phyloP scores from a whole-genome alignment of 2,113 vertebrate genomes.

The Scartelaos histophorus region DNA sequence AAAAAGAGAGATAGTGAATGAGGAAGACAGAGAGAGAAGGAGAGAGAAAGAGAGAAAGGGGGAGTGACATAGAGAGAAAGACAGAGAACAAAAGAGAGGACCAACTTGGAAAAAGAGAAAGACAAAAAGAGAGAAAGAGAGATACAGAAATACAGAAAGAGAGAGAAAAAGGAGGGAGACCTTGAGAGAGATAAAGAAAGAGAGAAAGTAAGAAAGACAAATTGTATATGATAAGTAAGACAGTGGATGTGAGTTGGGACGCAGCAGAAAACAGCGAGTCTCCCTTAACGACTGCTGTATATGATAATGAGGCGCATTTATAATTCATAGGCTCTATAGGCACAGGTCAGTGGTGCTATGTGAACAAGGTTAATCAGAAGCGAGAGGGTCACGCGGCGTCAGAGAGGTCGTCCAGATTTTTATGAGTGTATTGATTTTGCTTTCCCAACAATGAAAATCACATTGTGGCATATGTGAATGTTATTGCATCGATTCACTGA shows the following conservation, averaged over 20 bases:
- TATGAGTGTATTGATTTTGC: conserved; percentile 73
- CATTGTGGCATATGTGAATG: conserved; percentile 53
- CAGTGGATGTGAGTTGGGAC: conserved; percentile 40
- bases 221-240: conserved; percentile 44
- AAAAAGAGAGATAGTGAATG: conserved; percentile 17
- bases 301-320: conserved; percentile 71
- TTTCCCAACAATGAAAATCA: conserved; percentile 66
- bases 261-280: conserved; percentile 28
- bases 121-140: too few relatives aligned
- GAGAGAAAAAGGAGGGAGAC: too few relatives aligned
- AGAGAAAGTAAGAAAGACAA: conserved; percentile 22
- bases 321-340: conserved; percentile 68
- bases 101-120: too few relatives aligned
- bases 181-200: not conserved
- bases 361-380: conserved; percentile 72
- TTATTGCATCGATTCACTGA: conserved; percentile 57
- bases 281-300: conserved; percentile 40
- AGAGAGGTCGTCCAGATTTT: conserved; percentile 58
- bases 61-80: not conserved
- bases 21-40: not conserved
- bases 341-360: conserved; percentile 58
- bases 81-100: too few relatives aligned
- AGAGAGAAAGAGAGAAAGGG: not conserved
- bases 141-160: too few relatives aligned
- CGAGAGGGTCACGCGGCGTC: conserved; percentile 51